Conservation (phyloP, 2,797 vertebrate genomes). For the Amazona finschi region DNA sequence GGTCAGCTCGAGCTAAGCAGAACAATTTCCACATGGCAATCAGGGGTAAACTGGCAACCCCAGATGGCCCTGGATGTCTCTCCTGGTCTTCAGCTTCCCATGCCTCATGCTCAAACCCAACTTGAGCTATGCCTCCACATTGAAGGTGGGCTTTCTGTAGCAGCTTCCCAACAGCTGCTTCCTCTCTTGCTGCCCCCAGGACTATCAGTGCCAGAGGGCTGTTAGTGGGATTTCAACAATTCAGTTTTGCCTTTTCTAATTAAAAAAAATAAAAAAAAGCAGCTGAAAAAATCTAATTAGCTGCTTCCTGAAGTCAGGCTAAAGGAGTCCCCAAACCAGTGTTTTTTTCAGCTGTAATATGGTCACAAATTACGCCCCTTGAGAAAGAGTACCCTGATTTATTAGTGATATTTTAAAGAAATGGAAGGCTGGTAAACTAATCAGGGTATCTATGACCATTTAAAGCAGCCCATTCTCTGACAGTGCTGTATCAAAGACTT, state of each 20-base stretch:
- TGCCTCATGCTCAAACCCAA: not conserved
- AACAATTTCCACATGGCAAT: not conserved
- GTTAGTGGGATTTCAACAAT: not conserved
- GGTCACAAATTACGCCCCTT: not conserved
- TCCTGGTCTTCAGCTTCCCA: accelerated
- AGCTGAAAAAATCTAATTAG: not conserved
- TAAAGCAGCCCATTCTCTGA: not conserved
- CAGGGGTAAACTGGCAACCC: not conserved
- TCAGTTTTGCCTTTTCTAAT: accelerated
- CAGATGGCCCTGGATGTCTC: not conserved
- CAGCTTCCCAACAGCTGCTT: not conserved
- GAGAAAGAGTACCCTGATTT: not conserved
- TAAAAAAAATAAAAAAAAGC: too few species aligned
- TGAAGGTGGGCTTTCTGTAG: not conserved
- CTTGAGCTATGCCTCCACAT: not conserved
- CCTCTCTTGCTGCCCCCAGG: not conserved
- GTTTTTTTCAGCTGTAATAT: not conserved
- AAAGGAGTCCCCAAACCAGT: not conserved
- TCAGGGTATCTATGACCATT: not conserved
- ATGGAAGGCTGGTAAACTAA: not conserved
- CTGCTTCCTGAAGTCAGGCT: not conserved
- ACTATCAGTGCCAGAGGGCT: not conserved
- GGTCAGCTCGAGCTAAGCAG: not conserved
- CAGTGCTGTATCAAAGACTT: not conserved
- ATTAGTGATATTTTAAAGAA: not conserved